These are phyloP conservation scores for Ophraella communa DNA, from an alignment of 2,888 invertebrate genomes.

Conservation along the genomic window DNA sequence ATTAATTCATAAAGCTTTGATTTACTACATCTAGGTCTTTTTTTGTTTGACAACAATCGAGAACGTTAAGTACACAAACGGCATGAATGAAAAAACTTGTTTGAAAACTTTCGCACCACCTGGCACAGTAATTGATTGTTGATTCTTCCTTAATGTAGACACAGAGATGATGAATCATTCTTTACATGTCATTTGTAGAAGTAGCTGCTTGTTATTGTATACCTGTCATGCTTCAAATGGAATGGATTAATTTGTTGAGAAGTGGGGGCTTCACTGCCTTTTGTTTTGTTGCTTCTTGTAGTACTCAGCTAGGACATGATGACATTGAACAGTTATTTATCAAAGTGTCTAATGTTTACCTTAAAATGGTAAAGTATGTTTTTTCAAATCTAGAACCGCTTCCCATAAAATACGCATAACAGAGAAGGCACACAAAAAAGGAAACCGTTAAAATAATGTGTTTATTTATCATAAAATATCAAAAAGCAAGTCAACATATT, in stretches of 20 bases:
- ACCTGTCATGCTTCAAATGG: conserved; percentile 16
- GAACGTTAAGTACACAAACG: not conserved
- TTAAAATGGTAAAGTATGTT: not conserved
- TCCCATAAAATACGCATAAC: not conserved
- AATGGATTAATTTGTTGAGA: not conserved
- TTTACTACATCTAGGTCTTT: not conserved
- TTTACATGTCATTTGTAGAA: conserved; percentile 18
- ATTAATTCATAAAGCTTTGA: not conserved
- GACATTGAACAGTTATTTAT: not conserved
- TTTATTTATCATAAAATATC: too few relatives aligned
- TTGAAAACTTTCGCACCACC: conserved; percentile 5
- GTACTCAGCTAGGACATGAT: not conserved
- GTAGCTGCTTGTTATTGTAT: conserved; percentile 16
- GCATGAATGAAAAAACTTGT: conserved; percentile 1
- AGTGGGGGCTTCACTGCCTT: not conserved
- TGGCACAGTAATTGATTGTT: conserved; percentile 15
- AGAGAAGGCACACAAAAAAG: not conserved
- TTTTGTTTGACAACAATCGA: not conserved
- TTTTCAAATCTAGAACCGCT: not conserved
- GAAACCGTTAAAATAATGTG: too few relatives aligned
- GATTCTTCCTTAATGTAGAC: conserved; percentile 5
- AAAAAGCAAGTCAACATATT: too few relatives aligned
- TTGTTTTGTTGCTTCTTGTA: not conserved
- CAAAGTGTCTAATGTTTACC: not conserved
- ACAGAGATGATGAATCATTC: conserved; percentile 12